A percentile compares a stretch with the other conserved stretches of the same genome.
These are phyloP conservation scores for Clamator glandarius DNA, from an alignment of 2,797 vertebrate species.

Conservation along the genomic window DNA sequence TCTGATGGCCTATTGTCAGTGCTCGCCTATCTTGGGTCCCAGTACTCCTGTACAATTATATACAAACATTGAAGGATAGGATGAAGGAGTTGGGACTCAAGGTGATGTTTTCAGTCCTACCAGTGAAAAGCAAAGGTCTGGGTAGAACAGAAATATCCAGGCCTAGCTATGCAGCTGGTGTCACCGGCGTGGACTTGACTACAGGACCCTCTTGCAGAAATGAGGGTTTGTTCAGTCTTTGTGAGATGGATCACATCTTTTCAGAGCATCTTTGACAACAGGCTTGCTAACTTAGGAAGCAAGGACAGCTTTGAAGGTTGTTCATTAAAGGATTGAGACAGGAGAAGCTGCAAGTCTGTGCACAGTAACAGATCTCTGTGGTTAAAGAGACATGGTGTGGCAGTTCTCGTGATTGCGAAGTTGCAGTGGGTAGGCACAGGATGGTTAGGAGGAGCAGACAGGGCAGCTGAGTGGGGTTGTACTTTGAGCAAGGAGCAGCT, in stretches of 20 bases:
- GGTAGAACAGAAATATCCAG: neutral
- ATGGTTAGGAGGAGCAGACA: neutral
- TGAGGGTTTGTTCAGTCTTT: neutral
- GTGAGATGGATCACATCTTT: no score
- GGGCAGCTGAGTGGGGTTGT: neutral
- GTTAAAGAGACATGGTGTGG: neutral
- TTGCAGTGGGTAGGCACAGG: neutral
- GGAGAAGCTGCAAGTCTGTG: neutral
- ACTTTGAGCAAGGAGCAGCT: neutral
- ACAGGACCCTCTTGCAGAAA: neutral
- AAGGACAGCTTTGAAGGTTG: neutral
- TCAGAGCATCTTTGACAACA: neutral
- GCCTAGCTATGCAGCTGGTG: neutral
- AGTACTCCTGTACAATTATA: neutral
- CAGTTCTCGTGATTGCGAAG: neutral
- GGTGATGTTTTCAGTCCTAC: neutral
- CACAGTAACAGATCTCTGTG: neutral
- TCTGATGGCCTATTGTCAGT: neutral
- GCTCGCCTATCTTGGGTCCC: neutral
- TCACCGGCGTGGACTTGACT: neutral
- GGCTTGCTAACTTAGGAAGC: neutral
- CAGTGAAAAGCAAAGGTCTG: neutral
- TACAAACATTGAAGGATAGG: neutral
- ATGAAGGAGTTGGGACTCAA: neutral
- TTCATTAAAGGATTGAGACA: neutral